Evolutionary conservation across 2,113 vertebrate species (phyloP).

Genomic region (Crocuta crocuta): DNA sequence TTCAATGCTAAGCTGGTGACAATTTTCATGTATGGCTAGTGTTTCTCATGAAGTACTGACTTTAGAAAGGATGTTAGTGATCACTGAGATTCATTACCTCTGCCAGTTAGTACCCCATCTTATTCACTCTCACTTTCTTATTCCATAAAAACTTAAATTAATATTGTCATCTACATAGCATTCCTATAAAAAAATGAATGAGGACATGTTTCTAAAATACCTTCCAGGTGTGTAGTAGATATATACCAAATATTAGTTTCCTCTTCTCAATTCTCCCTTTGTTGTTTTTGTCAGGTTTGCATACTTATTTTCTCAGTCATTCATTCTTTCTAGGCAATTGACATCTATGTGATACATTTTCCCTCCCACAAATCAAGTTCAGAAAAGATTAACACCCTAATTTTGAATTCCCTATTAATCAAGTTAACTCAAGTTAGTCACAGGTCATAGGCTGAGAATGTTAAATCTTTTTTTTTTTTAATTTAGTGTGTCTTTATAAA

Average conservation of each 20-base stretch:
- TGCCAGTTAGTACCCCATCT: not conserved
- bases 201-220: not conserved
- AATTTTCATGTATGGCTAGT: not conserved
- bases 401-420: conserved; percentile 1
- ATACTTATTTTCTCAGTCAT: not conserved
- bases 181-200: not conserved
- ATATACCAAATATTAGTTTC: not conserved
- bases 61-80: not conserved
- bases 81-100: not conserved
- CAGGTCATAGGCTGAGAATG: not conserved
- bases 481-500: not conserved
- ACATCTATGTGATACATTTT: not conserved
- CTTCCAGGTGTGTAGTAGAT: not conserved
- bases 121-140: not conserved
- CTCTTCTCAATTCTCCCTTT: not conserved
- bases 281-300: not conserved
- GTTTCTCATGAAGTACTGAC: not conserved
- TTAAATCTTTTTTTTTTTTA: conserved; percentile 20
- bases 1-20: not conserved
- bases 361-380: not conserved
- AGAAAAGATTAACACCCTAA: conserved; percentile 13
- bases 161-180: not conserved
- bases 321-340: conserved; percentile 27
- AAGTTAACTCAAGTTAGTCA: conserved; percentile 26
- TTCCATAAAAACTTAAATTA: not conserved